phyloP scores from a whole-genome alignment of 1,140 invertebrate species.

The Neuroterus valhalla region DNA sequence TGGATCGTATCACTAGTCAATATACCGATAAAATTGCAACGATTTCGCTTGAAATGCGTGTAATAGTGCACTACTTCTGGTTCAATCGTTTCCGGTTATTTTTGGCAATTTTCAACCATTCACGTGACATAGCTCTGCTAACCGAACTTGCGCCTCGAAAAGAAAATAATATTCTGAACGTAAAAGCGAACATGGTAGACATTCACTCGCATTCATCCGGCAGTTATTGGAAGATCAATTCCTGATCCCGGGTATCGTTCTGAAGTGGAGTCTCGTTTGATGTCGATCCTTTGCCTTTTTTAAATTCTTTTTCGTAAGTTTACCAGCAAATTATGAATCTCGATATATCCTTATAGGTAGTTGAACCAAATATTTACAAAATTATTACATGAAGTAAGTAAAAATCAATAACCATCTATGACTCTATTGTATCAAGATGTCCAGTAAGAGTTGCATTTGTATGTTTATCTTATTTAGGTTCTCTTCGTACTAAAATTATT shows the following conservation, averaged over 20 bases:
- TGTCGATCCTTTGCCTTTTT: too few species aligned
- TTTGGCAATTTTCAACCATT: constrained; percentile 19
- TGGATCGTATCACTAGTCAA: constrained; percentile 9
- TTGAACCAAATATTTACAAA: too few species aligned
- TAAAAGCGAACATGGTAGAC: not conserved
- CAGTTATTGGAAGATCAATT: constrained; percentile 1
- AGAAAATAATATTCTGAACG: constrained; percentile 1
- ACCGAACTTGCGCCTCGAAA: not conserved
- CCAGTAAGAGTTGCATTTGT: too few species aligned
- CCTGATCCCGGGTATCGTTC: not conserved
- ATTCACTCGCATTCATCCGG: not conserved
- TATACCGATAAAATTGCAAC: constrained; percentile 4
- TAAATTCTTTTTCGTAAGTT: too few species aligned
- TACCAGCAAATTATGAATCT: too few species aligned
- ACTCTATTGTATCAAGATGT: too few species aligned
- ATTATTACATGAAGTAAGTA: too few species aligned
- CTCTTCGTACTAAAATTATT: too few species aligned
- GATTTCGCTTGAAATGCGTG: not conserved
- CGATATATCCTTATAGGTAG: too few species aligned
- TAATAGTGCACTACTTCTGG: not conserved
- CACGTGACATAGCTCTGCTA: not conserved
- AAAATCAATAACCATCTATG: too few species aligned
- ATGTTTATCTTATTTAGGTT: too few species aligned
- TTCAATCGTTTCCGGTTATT: constrained; percentile 7
- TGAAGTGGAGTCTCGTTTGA: too few species aligned